These are phyloP conservation scores for Lycocorax pyrrhopterus DNA, from an alignment of 2,113 vertebrate genomes.

Conservation along the genomic window DNA sequence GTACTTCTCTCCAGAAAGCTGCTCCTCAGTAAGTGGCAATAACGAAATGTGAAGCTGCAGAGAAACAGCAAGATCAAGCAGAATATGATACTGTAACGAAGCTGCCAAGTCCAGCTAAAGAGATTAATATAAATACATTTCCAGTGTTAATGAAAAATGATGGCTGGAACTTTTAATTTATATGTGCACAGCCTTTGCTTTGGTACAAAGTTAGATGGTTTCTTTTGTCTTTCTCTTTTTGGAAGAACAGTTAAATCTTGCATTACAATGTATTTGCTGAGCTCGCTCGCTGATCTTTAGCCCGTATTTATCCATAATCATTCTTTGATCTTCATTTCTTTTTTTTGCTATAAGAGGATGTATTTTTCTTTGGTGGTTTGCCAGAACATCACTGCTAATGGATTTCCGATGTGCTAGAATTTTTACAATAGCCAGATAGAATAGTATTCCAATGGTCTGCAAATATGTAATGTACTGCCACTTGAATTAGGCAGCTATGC, in stretches of 20 bases:
- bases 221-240: slow-evolving; percentile 36
- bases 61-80: neutral
- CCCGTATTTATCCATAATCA: slow-evolving; percentile 20
- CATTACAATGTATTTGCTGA: slow-evolving; percentile 9
- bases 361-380: slow-evolving; percentile 38
- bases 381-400: slow-evolving; percentile 44
- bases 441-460: neutral
- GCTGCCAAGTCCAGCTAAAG: slow-evolving; percentile 12
- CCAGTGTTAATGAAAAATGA: slow-evolving; percentile 21
- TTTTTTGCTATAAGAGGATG: slow-evolving; percentile 35
- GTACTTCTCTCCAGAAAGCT: neutral
- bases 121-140: slow-evolving; percentile 34
- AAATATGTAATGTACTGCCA: neutral
- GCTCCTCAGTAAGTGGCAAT: neutral
- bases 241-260: neutral
- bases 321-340: slow-evolving; percentile 27
- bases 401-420: slow-evolving; percentile 34
- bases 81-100: neutral
- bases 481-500: neutral
- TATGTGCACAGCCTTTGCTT: neutral
- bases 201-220: slow-evolving; percentile 1
- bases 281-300: slow-evolving; percentile 19
- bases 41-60: neutral
- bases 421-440: neutral
- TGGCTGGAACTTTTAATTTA: neutral